phyloP scores from a whole-genome alignment of 1,140 invertebrate species.

The Caenorhabditis tropicalis region DNA sequence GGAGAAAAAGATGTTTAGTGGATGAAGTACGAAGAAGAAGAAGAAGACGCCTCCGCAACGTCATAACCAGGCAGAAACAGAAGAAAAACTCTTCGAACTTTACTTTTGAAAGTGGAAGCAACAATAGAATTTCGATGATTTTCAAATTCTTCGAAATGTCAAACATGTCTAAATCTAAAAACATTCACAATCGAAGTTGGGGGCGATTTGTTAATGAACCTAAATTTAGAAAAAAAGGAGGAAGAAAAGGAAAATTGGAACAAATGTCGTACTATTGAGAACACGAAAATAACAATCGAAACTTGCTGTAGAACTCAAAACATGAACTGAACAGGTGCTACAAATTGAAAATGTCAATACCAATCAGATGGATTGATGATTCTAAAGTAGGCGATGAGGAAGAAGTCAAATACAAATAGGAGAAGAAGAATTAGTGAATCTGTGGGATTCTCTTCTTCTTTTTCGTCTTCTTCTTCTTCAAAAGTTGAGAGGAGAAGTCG shows the following conservation, averaged over 20 bases:
- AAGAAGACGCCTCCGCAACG: conserved; percentile 27
- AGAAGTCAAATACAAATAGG: not conserved
- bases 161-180: not conserved
- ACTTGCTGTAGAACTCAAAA: not conserved
- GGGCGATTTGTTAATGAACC: not conserved
- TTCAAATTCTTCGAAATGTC: not conserved
- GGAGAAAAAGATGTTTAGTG: conserved; percentile 13
- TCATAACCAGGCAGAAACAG: not conserved
- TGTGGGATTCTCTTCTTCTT: not conserved
- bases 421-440: conserved; percentile 23
- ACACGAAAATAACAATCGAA: not conserved
- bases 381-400: not conserved
- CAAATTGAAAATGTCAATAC: not conserved
- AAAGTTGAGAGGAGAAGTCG: not conserved
- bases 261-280: not conserved
- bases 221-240: not conserved
- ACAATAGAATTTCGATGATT: not conserved
- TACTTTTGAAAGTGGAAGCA: not conserved
- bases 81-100: not conserved
- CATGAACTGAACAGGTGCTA: conserved; percentile 19
- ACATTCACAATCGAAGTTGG: not conserved
- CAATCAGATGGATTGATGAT: not conserved
- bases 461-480: not conserved
- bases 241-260: not conserved
- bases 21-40: not conserved